phyloP scores from a whole-genome alignment of 2,113 vertebrate genomes.

The Diphyllodes magnificus region DNA sequence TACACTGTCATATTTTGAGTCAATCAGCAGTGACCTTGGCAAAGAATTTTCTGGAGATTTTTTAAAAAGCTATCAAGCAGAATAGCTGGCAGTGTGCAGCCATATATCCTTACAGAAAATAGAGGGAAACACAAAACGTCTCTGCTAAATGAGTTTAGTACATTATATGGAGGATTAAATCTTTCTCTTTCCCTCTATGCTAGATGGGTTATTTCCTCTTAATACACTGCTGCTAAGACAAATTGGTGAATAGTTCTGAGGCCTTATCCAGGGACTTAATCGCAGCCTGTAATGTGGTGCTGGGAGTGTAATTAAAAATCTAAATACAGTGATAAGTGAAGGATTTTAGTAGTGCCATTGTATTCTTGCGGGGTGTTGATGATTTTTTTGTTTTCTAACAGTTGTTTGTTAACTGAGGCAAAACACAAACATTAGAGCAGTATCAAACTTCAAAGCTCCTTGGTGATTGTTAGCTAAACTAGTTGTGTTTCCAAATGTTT shows the following conservation, averaged over 20 bases:
- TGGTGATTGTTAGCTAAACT: neutral
- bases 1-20: constrained; percentile 19
- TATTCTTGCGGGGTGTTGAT: neutral
- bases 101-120: neutral
- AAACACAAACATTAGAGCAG: neutral
- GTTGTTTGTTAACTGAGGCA: neutral
- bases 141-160: neutral
- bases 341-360: neutral
- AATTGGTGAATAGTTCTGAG: neutral
- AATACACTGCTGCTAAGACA: neutral
- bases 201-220: neutral
- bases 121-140: neutral
- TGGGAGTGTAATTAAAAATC: neutral
- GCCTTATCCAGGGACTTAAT: neutral
- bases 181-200: neutral
- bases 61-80: neutral
- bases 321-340: neutral
- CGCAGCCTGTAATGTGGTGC: neutral
- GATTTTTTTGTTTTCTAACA: neutral
- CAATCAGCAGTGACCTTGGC: constrained; percentile 50
- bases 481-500: neutral
- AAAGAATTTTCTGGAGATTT: constrained; percentile 44
- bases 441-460: constrained; percentile 7
- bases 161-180: neutral
- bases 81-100: neutral